Evolutionary conservation across 2,888 invertebrate species (phyloP).

Genomic region (Drosophila paracracens): DNA sequence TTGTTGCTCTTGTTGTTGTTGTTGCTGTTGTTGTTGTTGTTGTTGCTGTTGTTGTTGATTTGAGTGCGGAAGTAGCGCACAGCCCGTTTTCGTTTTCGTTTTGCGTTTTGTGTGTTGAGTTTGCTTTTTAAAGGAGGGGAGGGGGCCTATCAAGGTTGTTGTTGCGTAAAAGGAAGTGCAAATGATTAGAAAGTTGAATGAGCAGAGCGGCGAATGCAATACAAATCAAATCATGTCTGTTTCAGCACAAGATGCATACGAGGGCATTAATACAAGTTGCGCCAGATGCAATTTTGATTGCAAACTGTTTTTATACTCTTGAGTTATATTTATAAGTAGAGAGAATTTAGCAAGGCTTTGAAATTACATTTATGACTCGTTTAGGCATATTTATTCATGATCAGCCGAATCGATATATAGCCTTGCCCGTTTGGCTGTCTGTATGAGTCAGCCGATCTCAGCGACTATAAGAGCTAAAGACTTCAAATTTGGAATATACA

Average conservation of each 20-base stretch:
- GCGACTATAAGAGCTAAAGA: neutral
- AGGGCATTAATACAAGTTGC: constrained; percentile 35
- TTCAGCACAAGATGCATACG: constrained; percentile 42
- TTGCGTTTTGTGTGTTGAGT: constrained; percentile 42
- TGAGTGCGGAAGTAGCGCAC: constrained; percentile 56
- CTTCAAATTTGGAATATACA: neutral
- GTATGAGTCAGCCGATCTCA: neutral
- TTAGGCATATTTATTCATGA: neutral
- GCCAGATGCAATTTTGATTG: neutral
- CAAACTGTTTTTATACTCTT: neutral
- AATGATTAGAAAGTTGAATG: constrained; percentile 75
- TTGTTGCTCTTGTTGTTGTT: neutral
- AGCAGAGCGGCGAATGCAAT: constrained; percentile 41
- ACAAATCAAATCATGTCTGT: constrained; percentile 22
- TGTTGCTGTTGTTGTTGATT: constrained; percentile 2
- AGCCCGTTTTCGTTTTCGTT: constrained; percentile 55
- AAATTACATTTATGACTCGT: neutral
- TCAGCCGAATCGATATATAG: neutral
- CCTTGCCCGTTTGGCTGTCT: neutral
- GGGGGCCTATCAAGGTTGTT: constrained; percentile 73
- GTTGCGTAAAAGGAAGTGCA: constrained; percentile 79
- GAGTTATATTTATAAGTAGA: neutral
- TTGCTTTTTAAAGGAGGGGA: neutral
- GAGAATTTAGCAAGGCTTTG: neutral
- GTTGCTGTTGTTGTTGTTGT: neutral